Evolutionary conservation across 2,113 vertebrate species (phyloP).

Genomic region (Camelus dromedarius): DNA sequence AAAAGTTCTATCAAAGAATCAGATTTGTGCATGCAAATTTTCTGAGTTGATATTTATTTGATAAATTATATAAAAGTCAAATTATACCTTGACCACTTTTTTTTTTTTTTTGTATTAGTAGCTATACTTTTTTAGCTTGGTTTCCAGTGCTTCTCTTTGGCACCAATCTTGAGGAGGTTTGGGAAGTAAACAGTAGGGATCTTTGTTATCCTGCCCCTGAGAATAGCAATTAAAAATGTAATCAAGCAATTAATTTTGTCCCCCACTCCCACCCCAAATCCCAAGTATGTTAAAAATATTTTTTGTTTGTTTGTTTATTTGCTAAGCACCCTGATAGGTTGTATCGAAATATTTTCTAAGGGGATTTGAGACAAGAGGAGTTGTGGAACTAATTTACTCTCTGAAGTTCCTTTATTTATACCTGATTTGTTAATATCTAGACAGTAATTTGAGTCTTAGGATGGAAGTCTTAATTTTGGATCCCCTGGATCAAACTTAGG

Average conservation of each 20-base stretch:
- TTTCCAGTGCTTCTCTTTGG: slow-evolving; percentile 25
- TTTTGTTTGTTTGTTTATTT: background rate
- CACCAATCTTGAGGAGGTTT: slow-evolving; percentile 6
- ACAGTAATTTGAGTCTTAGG: background rate
- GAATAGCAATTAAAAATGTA: slow-evolving; percentile 45
- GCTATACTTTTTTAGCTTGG: background rate
- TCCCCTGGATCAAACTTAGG: background rate
- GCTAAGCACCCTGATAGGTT: background rate
- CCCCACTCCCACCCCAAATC: background rate
- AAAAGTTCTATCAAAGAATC: slow-evolving; percentile 47
- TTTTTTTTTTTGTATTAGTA: background rate
- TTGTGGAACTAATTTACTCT: background rate
- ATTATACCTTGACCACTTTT: background rate
- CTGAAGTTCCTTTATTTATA: background rate
- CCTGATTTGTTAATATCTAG: background rate
- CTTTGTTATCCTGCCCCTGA: background rate
- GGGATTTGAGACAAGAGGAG: background rate
- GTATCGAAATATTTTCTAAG: background rate
- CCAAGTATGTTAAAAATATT: background rate
- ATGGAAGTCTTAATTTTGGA: slow-evolving; percentile 18
- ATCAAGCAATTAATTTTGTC: background rate
- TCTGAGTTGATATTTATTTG: background rate
- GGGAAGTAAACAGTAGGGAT: slow-evolving; percentile 9
- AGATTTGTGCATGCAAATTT: background rate
- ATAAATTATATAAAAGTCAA: background rate